Base-by-base conservation (phyloP, 1,140 invertebrate species). In the Drosophila albomicans region DNA sequence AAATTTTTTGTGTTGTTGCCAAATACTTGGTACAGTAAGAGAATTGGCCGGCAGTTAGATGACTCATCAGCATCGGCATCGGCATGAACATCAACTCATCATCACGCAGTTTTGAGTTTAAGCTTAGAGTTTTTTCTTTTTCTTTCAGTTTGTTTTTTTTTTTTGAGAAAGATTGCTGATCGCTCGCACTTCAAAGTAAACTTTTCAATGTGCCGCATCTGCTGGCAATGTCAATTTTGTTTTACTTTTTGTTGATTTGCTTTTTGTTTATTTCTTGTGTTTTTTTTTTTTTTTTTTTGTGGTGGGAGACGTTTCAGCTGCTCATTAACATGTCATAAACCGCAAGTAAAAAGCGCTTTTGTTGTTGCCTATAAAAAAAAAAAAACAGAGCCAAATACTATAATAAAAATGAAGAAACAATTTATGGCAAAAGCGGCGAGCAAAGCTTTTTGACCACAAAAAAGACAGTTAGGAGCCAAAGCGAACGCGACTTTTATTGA, bases 241-340 rank as follows among this genome's bases (percentile, higher is more conserved):
- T 58, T 64, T 64, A 28, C 20, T 16, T 35, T 49, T 7, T 30
- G 25, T 51, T 32, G 10, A 5, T 58, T 25, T 62, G n/a, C 38
- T 6, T 61, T 28, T n/a, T 10, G 45, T 30, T 64, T 8, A 49
- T 45, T 38, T 16, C 5, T 32, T 38, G 8, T 8, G 43, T 6
- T 61, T 28, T 13, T 0, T 52, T 30, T 13, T 0, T 52, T 30
- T 61, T 8, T 57, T 52, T 38, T n/a, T 59, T 35, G 41, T 43
- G 57, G 77, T 63, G 63, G 51, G 74, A 65, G 62, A 30, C 54
- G 54, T 57, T 57, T 57, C 54, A 57, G 72, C 68, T 80, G 85
- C 85, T 88, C 85, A 88, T 88, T 88, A 88, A 88, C 85, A 88
- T 88, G 85, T 88, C 85, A 89, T 88, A 88, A 88, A 89, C 85